Evolutionary conservation across 2,888 invertebrate species (phyloP), one percentile per base, ranked within the genome.

Genomic region (Hydriomena furcata): DNA sequence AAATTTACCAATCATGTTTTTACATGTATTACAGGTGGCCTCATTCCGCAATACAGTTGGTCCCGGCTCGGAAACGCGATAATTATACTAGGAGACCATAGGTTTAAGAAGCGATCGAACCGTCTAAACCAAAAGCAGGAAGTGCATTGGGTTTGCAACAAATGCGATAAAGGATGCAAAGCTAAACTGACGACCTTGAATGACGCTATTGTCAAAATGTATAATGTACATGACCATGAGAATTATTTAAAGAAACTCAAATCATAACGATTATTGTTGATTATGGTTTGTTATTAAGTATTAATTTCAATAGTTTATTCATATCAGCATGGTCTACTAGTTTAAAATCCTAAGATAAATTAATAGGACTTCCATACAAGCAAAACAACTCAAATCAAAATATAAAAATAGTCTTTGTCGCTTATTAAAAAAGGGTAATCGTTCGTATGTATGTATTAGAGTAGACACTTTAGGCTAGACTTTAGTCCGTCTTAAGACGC

Each of bases 121-220:
- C 77, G 83, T 38, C 60, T 73, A 5, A 89, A 89, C 47, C 82
- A 73, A 36, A 84, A 76, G 28, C 77, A 84, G 2, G 88, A 89
- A 53, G 79, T 69, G 0, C 89, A 88, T 42, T 89, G 89, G 89
- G 88, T 88, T 0, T 89, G 89, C 58, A 89, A 88, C 57, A 84
- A 88, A 54, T 79, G 79, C 17, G 85, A 88, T 44, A 88, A 81
- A 49, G 90, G 90, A 0, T 91, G 90, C 51, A 87, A 83, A 50
- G 90, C 90, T 0, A 84, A 82, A 54, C 61, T 89, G 5, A 88
- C 87, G 0, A 90, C 89, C 0, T 30, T 82, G 0, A 82, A 88
- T 30, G 90, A 88, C 11, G 87, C 79, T 7, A 83, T 90, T 2
- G 76, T 89, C 1, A 85, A 77, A 63, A 78, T 86, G 11, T 61